Conservation (phyloP, 2,888 invertebrate genomes). For the Thymelicus lineola region DNA sequence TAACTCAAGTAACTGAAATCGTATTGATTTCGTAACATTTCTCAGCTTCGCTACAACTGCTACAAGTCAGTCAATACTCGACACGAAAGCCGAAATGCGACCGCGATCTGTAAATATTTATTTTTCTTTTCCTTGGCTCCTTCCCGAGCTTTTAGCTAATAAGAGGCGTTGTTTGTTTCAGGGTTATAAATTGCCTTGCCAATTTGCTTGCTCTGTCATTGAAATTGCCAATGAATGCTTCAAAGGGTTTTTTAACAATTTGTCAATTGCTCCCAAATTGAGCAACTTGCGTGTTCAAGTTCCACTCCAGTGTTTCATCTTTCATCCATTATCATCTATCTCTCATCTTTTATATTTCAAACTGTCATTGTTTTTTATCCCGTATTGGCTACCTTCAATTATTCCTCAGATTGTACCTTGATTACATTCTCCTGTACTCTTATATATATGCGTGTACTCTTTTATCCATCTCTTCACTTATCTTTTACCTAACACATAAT, state of each 20-base stretch:
- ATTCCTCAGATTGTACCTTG: no score
- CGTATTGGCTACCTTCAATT: no score
- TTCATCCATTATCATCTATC: neutral
- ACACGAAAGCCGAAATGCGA: conserved; percentile 23
- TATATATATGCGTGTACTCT: no score
- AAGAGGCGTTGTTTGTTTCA: conserved; percentile 53
- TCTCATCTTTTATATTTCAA: neutral
- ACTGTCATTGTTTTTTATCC: no score
- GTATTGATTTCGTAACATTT: neutral
- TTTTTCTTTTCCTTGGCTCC: conserved; percentile 54
- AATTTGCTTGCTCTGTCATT: conserved; percentile 26
- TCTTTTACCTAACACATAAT: no score
- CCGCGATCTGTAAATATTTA: conserved; percentile 50
- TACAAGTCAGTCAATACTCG: conserved; percentile 15
- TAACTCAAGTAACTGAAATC: neutral
- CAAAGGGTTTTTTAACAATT: conserved; percentile 10
- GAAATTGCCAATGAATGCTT: conserved; percentile 18
- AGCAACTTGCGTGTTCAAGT: neutral
- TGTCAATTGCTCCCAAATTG: conserved; percentile 16
- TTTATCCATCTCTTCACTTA: no score
- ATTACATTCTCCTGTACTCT: no score
- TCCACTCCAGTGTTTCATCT: neutral
- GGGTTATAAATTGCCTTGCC: conserved; percentile 39
- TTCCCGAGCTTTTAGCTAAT: conserved; percentile 57
- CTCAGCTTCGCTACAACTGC: neutral